These are phyloP conservation scores for Alcedo quadribrachys DNA, from an alignment of 2,797 vertebrate genomes.

Conservation along the genomic window DNA sequence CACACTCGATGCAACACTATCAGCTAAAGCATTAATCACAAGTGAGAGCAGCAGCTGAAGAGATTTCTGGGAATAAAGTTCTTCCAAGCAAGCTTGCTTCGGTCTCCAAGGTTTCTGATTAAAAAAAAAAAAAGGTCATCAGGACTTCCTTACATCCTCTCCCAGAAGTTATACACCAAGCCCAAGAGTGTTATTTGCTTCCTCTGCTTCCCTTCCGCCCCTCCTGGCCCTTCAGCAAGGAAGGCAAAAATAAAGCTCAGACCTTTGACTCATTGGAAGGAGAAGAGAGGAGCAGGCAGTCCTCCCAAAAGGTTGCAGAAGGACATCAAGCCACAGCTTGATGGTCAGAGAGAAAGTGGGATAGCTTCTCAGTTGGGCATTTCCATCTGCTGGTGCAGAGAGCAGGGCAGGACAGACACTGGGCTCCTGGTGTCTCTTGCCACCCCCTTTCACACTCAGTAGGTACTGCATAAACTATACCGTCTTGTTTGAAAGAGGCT, in stretches of 20 bases:
- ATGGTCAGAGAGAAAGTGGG: neutral
- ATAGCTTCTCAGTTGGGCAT: neutral
- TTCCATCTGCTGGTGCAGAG: fast-evolving
- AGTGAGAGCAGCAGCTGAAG: neutral
- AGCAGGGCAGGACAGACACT: neutral
- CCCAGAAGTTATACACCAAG: neutral
- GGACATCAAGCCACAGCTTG: neutral
- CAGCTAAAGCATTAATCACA: conserved; percentile 26
- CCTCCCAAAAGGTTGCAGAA: neutral
- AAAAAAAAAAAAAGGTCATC: neutral
- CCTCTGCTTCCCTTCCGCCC: neutral
- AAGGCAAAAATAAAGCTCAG: neutral
- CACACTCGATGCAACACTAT: neutral
- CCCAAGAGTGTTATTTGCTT: neutral
- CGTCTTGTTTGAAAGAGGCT: neutral
- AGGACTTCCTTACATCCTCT: neutral
- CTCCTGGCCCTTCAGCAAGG: neutral
- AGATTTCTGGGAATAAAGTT: neutral
- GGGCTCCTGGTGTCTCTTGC: neutral
- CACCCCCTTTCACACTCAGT: neutral
- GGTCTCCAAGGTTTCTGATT: neutral
- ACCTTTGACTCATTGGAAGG: neutral
- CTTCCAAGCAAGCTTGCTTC: neutral
- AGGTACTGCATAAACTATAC: neutral
- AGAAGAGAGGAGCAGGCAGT: neutral